Evolutionary conservation across 2,888 invertebrate genomes (phyloP).

Genomic region (Heterodera filipjevi): DNA sequence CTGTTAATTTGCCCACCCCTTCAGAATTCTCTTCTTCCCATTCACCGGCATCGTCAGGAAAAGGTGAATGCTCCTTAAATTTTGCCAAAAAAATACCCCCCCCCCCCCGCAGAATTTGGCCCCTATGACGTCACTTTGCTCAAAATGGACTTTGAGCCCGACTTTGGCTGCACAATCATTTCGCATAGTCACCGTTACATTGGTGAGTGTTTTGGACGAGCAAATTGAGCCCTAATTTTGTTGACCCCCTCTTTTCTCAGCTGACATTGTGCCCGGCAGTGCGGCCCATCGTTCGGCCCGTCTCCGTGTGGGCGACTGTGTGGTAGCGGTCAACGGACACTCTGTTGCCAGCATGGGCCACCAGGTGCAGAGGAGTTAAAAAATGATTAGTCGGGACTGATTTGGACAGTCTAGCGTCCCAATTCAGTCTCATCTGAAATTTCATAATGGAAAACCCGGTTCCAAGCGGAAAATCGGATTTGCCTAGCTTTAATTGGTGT

Average conservation of each 20-base stretch:
- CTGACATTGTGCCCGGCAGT: conserved; percentile 89
- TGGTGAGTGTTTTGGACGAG: conserved; percentile 69
- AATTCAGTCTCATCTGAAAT: no score
- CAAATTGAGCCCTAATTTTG: neutral
- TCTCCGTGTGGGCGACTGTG: conserved; percentile 49
- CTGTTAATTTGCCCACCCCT: neutral
- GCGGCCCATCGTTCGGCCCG: conserved; percentile 81
- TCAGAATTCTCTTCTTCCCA: neutral
- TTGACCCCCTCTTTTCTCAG: conserved; percentile 68
- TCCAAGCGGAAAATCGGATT: no score
- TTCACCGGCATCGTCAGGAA: neutral
- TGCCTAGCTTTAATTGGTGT: no score
- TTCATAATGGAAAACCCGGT: no score
- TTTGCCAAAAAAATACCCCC: no score
- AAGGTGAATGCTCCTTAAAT: neutral
- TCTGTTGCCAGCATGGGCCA: conserved; percentile 44
- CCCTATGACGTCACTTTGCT: conserved; percentile 91
- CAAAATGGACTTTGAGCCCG: conserved; percentile 83
- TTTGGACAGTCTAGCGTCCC: no score
- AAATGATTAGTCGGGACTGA: neutral
- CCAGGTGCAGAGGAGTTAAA: conserved; percentile 6
- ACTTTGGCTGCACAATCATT: conserved; percentile 98
- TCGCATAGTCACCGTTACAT: conserved; percentile 89
- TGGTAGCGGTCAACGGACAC: conserved; percentile 84
- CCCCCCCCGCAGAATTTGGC: no score